Evolutionary conservation across 2,888 invertebrate species (phyloP), one percentile per base, ranked within the genome.

Genomic region (Drosophila longiperda): DNA sequence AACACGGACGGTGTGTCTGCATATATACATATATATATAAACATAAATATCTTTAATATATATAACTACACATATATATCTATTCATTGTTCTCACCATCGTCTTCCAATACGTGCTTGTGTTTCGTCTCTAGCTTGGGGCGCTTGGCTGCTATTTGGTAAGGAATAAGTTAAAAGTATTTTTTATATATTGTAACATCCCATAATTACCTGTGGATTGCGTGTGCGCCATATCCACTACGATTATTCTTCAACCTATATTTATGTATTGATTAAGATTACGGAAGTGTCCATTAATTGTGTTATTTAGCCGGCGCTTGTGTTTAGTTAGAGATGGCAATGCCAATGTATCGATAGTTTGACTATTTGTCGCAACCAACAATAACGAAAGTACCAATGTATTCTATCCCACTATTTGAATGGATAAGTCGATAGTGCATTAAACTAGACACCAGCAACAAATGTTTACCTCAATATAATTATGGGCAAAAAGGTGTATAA

Each of bases 401-500:
- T 40, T 3, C 15, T 45, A 26, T 8, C 15, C 2, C 1, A 8
- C 29, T 6, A 38, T 49, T 32, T 26, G 4, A 12, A n/a, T 5
- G n/a, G 2, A 26, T 3, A 9, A n/a, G 32, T 40, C 67, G 55
- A 50, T 42, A 53, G 23, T 78, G 78, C 57, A 26, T 52, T 42
- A n/a, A 26, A 9, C 8, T 48, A n/a, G 26, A 6, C 6, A 42
- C 32, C 17, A 20, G 59, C 40, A 62, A 53, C 58, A 71, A 76
- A 80, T 78, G 77, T 77, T 76, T 67, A 64, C 50, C 40, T 42
- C 32, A 82, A 82, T 79, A 96, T 96, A 69, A 84, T 82, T 80
- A 96, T 96, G 96, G 96, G 95, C 11, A 97, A 95, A 91, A 95
- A 95, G 92, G 94, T 95, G 17, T 96, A 94, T 89, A 97, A 97